Base-by-base conservation (phyloP, 2,113 vertebrate genomes). In the Malaclemys terrapin region DNA sequence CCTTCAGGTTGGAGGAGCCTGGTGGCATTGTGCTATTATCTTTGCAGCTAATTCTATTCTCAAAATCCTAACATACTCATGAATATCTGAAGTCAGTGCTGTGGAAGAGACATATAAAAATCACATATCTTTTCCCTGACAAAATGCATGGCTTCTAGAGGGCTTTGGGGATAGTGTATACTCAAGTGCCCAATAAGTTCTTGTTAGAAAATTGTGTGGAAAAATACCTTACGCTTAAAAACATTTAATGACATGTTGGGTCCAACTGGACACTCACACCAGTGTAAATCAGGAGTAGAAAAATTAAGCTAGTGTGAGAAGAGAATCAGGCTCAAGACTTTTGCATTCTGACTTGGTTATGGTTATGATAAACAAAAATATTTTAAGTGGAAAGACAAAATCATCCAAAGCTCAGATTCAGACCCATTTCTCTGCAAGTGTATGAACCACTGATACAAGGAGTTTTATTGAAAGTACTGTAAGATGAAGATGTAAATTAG, bases 1-100 rank as follows among this genome's bases (percentile, higher is more conserved):
- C 52, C n/a, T 93, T 83, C 62, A 76, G 53, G 1, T 8, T 83
- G 16, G 1, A 9, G 35, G 65, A 85, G 90, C 78, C 0, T 22
- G 0, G 13, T 45, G 24, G 72, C 31, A 25, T 0, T 84, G 22
- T 69, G 47, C 83, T 31, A 6, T 38, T 57, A 53, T 50, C 24
- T 85, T 91, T 88, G 31, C 85, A 92, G 50, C 59, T 19, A 53
- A 27, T 79, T 93, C 93, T 89, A 25, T 81, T 84, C 80, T 0
- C 56, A 83, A 12, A 8, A 72, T 45, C 5, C 0, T 57, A 93
- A 57, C 1, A 3, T 69, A 72, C n/a, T 72, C 65, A 38, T 75
- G 38, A 75, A 38, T 42, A 75, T 22, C n/a, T 75, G 10, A 42
- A 75, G n/a, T 42, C 38, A 42, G 20, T 42, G n/a, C 0, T 31